Evolutionary conservation across 2,113 vertebrate genomes (phyloP).

Genomic region (Phasianus colchicus): DNA sequence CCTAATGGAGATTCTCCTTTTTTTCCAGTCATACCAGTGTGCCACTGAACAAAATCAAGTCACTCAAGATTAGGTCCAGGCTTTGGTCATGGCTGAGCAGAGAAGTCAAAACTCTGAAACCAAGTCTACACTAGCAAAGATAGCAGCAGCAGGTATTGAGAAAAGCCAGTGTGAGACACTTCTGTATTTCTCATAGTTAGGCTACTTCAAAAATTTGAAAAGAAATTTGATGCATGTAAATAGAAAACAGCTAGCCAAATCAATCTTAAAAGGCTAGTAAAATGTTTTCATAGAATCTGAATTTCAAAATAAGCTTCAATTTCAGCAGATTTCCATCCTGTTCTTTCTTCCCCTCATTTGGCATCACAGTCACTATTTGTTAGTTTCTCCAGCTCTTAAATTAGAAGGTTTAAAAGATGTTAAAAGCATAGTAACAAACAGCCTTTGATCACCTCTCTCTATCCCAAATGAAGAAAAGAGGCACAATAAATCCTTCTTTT

Average conservation of each 20-base stretch:
- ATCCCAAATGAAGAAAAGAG: neutral
- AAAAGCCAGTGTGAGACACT: neutral
- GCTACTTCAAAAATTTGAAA: neutral
- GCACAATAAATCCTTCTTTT: neutral
- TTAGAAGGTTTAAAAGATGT: neutral
- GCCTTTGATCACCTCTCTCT: neutral
- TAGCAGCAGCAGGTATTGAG: neutral
- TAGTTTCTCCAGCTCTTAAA: neutral
- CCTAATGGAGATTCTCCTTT: conserved; percentile 32
- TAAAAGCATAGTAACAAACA: neutral
- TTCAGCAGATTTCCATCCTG: neutral
- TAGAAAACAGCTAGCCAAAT: neutral
- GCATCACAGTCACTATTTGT: conserved; percentile 8
- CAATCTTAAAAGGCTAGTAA: neutral
- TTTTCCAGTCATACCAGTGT: neutral
- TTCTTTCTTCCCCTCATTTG: neutral
- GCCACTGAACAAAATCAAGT: conserved; percentile 25
- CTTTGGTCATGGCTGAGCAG: conserved; percentile 26
- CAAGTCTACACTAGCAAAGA: neutral
- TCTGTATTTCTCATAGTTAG: neutral
- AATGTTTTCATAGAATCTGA: neutral
- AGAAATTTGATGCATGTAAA: neutral
- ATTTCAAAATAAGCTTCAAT: neutral
- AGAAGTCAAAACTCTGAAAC: neutral
- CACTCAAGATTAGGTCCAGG: conserved; percentile 29